phyloP scores from a whole-genome alignment of 2,113 vertebrate genomes.

The Labeo catla region DNA sequence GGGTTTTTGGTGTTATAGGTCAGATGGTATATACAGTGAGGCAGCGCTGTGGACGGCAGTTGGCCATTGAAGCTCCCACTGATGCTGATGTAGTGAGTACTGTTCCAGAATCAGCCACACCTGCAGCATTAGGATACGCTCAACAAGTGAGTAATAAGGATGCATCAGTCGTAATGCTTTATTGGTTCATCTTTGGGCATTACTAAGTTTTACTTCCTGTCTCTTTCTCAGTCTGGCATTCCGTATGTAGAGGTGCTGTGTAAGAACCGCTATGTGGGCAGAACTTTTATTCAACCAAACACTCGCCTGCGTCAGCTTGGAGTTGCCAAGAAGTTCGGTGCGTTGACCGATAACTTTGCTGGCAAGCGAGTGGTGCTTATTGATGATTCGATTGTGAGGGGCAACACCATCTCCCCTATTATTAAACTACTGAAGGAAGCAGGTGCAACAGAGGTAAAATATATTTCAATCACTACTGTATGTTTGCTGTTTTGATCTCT shows the following conservation, averaged over 20 bases:
- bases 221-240: slow-evolving; percentile 81
- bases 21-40: slow-evolving; percentile 99
- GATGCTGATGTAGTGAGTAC: slow-evolving; percentile 96
- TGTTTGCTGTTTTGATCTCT: not conserved
- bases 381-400: slow-evolving; percentile 97
- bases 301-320: slow-evolving; percentile 95
- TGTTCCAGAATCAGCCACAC: slow-evolving; percentile 96
- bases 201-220: not conserved
- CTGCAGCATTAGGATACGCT: slow-evolving; percentile 94
- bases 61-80: slow-evolving; percentile 93
- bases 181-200: not conserved
- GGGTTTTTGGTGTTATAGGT: slow-evolving; percentile 72
- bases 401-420: slow-evolving; percentile 97
- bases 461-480: not conserved
- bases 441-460: slow-evolving; percentile 91
- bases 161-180: not conserved
- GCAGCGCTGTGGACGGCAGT: slow-evolving; percentile 90
- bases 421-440: slow-evolving; percentile 96
- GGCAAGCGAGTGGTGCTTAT: slow-evolving; percentile 93
- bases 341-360: slow-evolving; percentile 94
- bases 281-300: slow-evolving; percentile 97
- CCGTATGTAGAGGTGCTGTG: slow-evolving; percentile 95
- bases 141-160: slow-evolving; percentile 77
- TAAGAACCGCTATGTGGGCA: slow-evolving; percentile 96
- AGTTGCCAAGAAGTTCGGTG: slow-evolving; percentile 97